Conservation (phyloP, 2,797 vertebrate genomes). For the Psittacula echo region DNA sequence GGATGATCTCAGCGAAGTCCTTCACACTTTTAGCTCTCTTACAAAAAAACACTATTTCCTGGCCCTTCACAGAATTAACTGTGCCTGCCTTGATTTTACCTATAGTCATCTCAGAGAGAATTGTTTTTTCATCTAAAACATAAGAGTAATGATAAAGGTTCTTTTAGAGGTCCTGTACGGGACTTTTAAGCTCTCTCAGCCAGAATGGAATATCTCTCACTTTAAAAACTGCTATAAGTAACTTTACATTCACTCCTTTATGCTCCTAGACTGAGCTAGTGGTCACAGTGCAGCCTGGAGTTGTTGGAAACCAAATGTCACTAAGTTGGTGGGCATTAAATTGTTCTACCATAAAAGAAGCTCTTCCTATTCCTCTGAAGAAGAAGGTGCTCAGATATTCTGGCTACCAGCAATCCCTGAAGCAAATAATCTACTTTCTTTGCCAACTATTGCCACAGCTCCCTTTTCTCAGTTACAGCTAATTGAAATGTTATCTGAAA, state of each 20-base stretch:
- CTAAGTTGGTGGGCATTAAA: not conserved
- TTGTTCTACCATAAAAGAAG: not conserved
- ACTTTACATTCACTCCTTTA: not conserved
- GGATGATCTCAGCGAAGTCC: not conserved
- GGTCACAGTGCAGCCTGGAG: not conserved
- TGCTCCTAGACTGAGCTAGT: not conserved
- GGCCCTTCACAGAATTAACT: not conserved
- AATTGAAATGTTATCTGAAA: not conserved
- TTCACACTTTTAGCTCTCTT: not conserved
- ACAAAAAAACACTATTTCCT: not conserved
- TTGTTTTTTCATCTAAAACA: not conserved
- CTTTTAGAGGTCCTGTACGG: not conserved
- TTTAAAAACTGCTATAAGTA: not conserved
- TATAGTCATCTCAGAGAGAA: not conserved
- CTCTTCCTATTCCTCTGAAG: not conserved
- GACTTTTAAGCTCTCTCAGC: not conserved
- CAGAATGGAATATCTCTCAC: not conserved
- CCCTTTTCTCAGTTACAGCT: not conserved
- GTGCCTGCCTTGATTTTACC: not conserved
- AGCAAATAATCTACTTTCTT: not conserved
- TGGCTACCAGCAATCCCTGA: not conserved
- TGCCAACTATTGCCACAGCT: not conserved
- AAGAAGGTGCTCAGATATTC: not conserved
- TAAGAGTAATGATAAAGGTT: rapidly evolving
- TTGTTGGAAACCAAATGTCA: not conserved